These are phyloP conservation scores for Noturus placidus DNA, from an alignment of 2,113 vertebrate genomes.

Conservation along the genomic window DNA sequence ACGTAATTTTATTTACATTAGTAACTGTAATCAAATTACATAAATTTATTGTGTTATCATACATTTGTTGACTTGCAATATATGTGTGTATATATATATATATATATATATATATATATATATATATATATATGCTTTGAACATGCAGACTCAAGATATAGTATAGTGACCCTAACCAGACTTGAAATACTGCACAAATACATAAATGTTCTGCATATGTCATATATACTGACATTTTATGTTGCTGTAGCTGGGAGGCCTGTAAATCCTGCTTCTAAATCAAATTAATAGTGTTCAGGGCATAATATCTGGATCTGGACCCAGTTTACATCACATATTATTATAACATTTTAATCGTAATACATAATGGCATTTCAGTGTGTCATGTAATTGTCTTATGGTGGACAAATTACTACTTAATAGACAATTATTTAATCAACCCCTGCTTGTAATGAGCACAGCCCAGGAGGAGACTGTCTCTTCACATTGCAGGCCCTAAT, in stretches of 20 bases:
- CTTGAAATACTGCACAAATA: not conserved
- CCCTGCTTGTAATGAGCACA: not conserved
- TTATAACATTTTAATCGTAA: not conserved
- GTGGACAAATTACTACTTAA: not conserved
- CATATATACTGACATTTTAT: not conserved
- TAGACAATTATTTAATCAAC: not conserved
- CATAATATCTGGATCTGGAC: not conserved
- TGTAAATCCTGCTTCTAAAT: not conserved
- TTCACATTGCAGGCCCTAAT: slow-evolving; percentile 21
- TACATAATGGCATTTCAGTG: not conserved
- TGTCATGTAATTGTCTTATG: not conserved
- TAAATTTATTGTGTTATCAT: too few species aligned
- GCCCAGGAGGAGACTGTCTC: slow-evolving; percentile 1
- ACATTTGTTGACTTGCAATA: too few species aligned
- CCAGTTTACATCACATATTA: not conserved
- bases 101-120: too few species aligned
- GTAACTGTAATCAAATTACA: too few species aligned
- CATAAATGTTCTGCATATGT: not conserved
- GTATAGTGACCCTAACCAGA: not conserved
- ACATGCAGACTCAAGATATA: not conserved
- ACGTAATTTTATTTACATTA: too few species aligned
- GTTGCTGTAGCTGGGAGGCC: not conserved
- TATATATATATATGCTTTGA: not conserved
- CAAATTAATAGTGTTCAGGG: not conserved
- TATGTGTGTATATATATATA: too few species aligned